Base-by-base conservation (phyloP, 2,888 invertebrate genomes). In the Oxyteleia sp. region DNA sequence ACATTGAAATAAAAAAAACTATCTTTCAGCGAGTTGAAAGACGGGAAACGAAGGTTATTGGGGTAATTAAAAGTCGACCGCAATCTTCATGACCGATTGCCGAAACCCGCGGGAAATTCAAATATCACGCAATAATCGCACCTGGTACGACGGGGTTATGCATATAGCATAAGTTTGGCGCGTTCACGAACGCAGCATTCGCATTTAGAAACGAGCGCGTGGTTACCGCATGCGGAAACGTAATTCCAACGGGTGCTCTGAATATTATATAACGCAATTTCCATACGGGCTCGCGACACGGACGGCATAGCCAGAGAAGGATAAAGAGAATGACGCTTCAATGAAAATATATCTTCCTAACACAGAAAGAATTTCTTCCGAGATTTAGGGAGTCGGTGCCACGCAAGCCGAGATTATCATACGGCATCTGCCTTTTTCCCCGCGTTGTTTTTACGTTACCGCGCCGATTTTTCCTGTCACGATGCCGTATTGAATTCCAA, bases 261-360 rank as follows among this genome's bases (percentile, higher is more conserved):
- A 90, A 91, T 91, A 91, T 91, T 90, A 89, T 89, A 91, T 89
- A 88, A 90, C 88, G 88, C 89, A 91, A 91, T 91, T 90, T 90
- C 88, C 89, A 90, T 86, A 86, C 87, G 87, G 87, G 78, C 85
- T 80, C 86, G 84, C 85, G 72, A 75, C 72, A 74, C 76, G 59
- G 80, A 53, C 68, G 66, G 75, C 38, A 63, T 38, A 59, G 74
- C 29, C 38, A 15, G 63, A 57, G 18, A 53, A 63, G 59, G 66
- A 69, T 57, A 55, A 80, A 59, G 69, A 43, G 71, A 75, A 66
- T 61, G 66, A 69, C 55, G 81, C 63, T 61, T 59, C 81, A 68
- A 84, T 82, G 76, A 78, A 85, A 85, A 82, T 83, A 76, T 76
- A 84, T 80, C 78, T 82, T 74, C 57, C 80, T 85, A 85, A 84